Conservation (phyloP, 1,140 invertebrate genomes). For the Drosophila chauvacae region DNA sequence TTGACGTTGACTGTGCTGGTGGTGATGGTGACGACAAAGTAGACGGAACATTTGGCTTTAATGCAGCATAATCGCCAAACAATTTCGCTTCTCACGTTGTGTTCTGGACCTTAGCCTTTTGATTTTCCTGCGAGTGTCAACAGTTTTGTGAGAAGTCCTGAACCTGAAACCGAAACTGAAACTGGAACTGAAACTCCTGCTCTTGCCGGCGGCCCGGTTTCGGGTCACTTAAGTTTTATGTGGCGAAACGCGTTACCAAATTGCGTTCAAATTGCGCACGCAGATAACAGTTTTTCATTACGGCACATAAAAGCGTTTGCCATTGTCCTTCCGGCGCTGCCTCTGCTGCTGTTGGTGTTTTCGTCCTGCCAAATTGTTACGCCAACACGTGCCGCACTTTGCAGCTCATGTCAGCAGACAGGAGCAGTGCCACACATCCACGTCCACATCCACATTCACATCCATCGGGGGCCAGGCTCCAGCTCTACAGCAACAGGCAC, state of each 20-base stretch:
- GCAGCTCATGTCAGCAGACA: slow-evolving; percentile 69
- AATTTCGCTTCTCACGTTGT: slow-evolving; percentile 70
- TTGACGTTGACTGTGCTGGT: slow-evolving; percentile 39
- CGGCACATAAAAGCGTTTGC: slow-evolving; percentile 78
- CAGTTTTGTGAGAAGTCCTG: slow-evolving; percentile 49
- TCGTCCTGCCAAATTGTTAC: slow-evolving; percentile 68
- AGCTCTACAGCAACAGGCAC: slow-evolving; percentile 61
- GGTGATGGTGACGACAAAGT: slow-evolving; percentile 22
- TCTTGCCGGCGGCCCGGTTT: slow-evolving; percentile 50
- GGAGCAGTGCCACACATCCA: slow-evolving; percentile 19
- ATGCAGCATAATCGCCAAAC: slow-evolving; percentile 79
- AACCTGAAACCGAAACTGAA: slow-evolving; percentile 12
- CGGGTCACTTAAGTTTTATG: slow-evolving; percentile 83
- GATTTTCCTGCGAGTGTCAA: slow-evolving; percentile 74
- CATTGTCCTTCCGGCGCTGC: slow-evolving; percentile 22
- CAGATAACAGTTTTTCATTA: slow-evolving; percentile 83
- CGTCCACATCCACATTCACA: slow-evolving; percentile 8
- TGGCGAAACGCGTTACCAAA: slow-evolving; percentile 81
- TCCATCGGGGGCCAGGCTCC: slow-evolving; percentile 6
- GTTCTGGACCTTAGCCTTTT: slow-evolving; percentile 31
- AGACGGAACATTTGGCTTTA: slow-evolving; percentile 77
- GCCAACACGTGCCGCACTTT: slow-evolving; percentile 81
- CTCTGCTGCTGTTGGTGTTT: slow-evolving; percentile 34
- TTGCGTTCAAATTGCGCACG: slow-evolving; percentile 82
- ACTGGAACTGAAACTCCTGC: background rate